Conservation (phyloP, 2,888 invertebrate species). For the Antheraea yamamai region DNA sequence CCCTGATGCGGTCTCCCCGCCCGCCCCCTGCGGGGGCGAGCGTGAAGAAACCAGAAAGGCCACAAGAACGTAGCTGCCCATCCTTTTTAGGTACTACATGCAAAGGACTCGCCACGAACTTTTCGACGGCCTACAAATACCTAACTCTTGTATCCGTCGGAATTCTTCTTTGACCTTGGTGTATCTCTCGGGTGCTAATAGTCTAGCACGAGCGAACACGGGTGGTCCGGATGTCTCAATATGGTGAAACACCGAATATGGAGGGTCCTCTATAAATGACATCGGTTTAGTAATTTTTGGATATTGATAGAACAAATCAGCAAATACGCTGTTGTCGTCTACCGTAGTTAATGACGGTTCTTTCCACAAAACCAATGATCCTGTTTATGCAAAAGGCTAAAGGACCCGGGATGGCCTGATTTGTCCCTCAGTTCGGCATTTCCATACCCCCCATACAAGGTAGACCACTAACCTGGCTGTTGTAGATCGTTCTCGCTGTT, state of each 20-base stretch:
- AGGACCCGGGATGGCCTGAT: no score
- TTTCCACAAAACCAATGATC: no score
- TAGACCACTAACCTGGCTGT: no score
- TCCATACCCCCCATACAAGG: no score
- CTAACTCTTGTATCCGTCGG: no score
- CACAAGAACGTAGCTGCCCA: conserved; percentile 28
- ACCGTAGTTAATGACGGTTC: conserved; percentile 6
- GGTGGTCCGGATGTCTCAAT: conserved; percentile 51
- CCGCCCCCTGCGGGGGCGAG: no score
- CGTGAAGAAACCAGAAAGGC: no score
- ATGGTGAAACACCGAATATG: conserved; percentile 35
- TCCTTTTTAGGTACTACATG: conserved; percentile 32
- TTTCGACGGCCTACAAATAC: no score
- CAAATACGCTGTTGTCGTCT: conserved; percentile 9
- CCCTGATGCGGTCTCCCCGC: no score
- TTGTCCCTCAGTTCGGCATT: no score
- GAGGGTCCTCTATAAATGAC: conserved; percentile 15
- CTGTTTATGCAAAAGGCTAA: no score
- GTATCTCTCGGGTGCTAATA: conserved; percentile 46
- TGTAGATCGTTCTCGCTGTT: no score
- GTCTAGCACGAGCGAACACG: conserved; percentile 41
- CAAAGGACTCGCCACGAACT: conserved; percentile 43
- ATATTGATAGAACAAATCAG: conserved; percentile 13
- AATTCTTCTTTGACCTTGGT: conserved; percentile 42
- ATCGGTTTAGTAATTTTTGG: conserved; percentile 19